These are phyloP conservation scores for Coregonus suidteri DNA, from an alignment of 2,797 vertebrate species.

Conservation along the genomic window DNA sequence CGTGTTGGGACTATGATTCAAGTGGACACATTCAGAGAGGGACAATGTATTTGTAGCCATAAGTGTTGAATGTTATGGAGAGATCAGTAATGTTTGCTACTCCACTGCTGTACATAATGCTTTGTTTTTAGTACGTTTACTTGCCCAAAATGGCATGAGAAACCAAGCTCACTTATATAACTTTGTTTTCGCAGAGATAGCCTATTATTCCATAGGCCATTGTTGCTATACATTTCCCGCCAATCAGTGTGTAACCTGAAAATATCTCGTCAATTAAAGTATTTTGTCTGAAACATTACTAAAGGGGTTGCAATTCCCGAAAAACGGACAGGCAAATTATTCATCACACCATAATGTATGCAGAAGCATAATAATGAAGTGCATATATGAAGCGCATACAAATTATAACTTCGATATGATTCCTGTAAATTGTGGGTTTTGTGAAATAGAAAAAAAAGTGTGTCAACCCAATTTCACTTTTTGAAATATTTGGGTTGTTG, in stretches of 20 bases:
- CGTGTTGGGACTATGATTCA: slow-evolving; percentile 3
- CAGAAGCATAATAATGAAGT: background rate
- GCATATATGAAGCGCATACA: background rate
- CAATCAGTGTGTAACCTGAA: slow-evolving; percentile 17
- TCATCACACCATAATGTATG: background rate
- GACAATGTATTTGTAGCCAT: slow-evolving; percentile 62
- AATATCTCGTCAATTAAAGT: slow-evolving; percentile 7
- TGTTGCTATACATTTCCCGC: slow-evolving; percentile 31
- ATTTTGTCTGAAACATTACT: slow-evolving; percentile 5
- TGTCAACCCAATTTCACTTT: background rate
- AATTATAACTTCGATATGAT: background rate
- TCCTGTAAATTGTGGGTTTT: slow-evolving; percentile 6
- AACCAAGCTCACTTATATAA: slow-evolving; percentile 39
- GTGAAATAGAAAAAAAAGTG: background rate
- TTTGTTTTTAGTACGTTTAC: slow-evolving; percentile 52
- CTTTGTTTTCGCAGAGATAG: slow-evolving; percentile 34
- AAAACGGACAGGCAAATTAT: background rate
- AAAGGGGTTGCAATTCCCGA: background rate
- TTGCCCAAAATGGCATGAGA: slow-evolving; percentile 31
- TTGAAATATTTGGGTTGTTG: slow-evolving; percentile 1
- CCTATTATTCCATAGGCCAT: slow-evolving; percentile 42
- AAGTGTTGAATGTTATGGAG: slow-evolving; percentile 69
- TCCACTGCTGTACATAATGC: slow-evolving; percentile 63
- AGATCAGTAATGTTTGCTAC: slow-evolving; percentile 60
- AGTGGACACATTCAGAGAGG: slow-evolving; percentile 28